phyloP scores from a whole-genome alignment of 2,113 vertebrate genomes.

The Gadus macrocephalus region DNA sequence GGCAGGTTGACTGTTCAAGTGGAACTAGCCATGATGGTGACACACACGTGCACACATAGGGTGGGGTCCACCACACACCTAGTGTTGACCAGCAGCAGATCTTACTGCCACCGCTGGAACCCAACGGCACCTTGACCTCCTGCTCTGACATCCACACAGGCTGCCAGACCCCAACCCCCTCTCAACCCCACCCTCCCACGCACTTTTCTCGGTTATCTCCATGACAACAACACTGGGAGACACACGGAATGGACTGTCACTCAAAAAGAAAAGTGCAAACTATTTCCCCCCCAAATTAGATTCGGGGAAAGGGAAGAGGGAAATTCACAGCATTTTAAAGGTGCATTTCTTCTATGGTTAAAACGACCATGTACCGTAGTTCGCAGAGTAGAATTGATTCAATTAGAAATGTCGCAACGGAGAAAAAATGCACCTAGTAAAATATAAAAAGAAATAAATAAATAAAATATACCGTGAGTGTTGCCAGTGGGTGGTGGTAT shows the following conservation, averaged over 20 bases:
- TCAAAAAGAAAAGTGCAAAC: background rate
- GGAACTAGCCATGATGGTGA: background rate
- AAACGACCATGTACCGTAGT: no score
- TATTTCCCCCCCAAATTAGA: background rate
- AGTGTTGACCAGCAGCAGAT: background rate
- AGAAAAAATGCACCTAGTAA: no score
- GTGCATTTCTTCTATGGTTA: no score
- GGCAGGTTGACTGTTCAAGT: no score
- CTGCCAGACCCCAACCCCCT: background rate
- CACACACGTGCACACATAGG: conserved; percentile 8
- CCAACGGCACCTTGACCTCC: background rate
- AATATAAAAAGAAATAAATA: no score
- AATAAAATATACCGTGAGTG: no score
- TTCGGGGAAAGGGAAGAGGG: background rate
- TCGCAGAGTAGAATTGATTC: no score
- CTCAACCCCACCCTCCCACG: no score
- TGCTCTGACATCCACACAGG: background rate
- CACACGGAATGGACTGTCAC: background rate
- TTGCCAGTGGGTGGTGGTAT: no score
- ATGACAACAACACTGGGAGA: background rate
- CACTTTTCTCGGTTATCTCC: no score
- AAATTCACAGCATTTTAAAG: background rate
- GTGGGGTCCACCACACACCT: background rate
- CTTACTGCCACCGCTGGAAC: background rate
- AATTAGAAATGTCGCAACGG: no score